phyloP scores from a whole-genome alignment of 2,113 vertebrate genomes.

The Tringa solitaria region DNA sequence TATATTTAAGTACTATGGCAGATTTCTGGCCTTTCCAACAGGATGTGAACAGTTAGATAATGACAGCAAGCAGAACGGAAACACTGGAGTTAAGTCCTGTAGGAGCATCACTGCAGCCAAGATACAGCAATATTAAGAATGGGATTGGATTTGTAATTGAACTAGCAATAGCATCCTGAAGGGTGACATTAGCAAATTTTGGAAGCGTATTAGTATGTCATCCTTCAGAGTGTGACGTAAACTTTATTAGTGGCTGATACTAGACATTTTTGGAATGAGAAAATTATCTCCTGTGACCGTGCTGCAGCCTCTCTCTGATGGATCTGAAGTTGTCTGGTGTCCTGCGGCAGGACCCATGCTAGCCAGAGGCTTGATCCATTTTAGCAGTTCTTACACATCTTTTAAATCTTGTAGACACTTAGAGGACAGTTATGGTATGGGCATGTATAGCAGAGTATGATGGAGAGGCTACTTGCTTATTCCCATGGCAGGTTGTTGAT shows the following conservation, averaged over 20 bases:
- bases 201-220: background rate
- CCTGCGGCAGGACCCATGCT: background rate
- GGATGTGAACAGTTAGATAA: background rate
- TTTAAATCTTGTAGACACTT: background rate
- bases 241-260: background rate
- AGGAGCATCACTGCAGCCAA: background rate
- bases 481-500: background rate
- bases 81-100: background rate
- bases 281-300: background rate
- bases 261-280: background rate
- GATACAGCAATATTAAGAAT: background rate
- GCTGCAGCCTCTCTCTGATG: background rate
- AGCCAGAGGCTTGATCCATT: background rate
- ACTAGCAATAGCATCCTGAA: background rate
- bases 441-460: accelerated
- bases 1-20: background rate
- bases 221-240: background rate
- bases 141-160: background rate
- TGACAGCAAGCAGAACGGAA: background rate
- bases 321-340: background rate
- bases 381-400: background rate
- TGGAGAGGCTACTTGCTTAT: background rate
- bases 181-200: background rate
- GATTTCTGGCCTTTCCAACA: background rate
- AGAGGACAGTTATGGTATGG: background rate